Evolutionary conservation across 2,888 invertebrate species (phyloP).

Genomic region (Leptinotarsa haldemani): DNA sequence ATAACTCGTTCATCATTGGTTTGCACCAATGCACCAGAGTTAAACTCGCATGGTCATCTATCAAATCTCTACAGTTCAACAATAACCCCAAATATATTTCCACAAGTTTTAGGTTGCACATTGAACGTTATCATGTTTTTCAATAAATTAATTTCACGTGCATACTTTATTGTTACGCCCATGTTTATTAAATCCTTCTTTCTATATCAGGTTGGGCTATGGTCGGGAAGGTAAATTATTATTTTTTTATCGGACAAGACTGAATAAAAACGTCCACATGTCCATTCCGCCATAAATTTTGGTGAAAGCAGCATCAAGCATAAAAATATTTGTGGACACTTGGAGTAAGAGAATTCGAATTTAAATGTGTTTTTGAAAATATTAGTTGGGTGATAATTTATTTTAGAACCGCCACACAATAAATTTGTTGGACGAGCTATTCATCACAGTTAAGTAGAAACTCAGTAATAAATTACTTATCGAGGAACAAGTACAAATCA

Average conservation of each 20-base stretch:
- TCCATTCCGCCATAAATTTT: slow-evolving; percentile 40
- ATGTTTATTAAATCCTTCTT: slow-evolving; percentile 37
- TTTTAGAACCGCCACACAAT: slow-evolving; percentile 2
- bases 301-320: slow-evolving; percentile 33
- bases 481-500: no score
- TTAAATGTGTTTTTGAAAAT: slow-evolving; percentile 37
- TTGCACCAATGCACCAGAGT: no score
- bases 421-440: neutral
- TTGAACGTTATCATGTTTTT: neutral
- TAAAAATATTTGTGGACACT: slow-evolving; percentile 38
- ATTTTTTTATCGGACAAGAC: slow-evolving; percentile 38
- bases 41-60: no score
- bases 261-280: slow-evolving; percentile 42
- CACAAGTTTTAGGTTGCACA: no score
- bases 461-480: no score
- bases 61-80: no score
- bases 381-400: slow-evolving; percentile 38
- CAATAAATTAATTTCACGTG: neutral
- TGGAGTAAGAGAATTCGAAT: slow-evolving; percentile 31
- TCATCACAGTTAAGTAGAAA: no score
- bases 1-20: no score
- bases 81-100: no score
- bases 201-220: slow-evolving; percentile 29
- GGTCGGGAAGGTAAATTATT: slow-evolving; percentile 36
- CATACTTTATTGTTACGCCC: slow-evolving; percentile 14